phyloP scores from a whole-genome alignment of 1,140 invertebrate genomes.

The Scaptomyza montana region DNA sequence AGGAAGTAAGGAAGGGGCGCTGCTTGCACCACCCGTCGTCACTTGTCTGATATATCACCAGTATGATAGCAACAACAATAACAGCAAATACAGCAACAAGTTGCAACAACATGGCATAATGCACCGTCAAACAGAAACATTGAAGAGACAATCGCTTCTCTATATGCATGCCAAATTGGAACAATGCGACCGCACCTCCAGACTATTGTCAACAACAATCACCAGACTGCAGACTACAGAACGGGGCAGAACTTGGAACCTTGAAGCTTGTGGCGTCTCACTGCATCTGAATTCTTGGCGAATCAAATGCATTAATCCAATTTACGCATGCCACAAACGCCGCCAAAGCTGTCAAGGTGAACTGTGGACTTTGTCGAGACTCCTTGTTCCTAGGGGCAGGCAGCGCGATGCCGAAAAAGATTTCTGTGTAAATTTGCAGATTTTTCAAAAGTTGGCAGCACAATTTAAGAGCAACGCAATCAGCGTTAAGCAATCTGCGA shows the following conservation, averaged over 20 bases:
- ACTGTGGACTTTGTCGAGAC: constrained; percentile 1
- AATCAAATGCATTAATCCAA: constrained; percentile 82
- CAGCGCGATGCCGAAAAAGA: constrained; percentile 58
- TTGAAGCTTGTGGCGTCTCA: constrained; percentile 57
- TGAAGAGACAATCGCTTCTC: constrained; percentile 47
- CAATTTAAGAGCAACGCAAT: constrained; percentile 81
- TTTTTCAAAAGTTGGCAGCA: constrained; percentile 80
- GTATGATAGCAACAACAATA: constrained; percentile 41
- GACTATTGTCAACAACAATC: constrained; percentile 66
- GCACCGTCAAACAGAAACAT: constrained; percentile 35
- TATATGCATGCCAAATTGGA: constrained; percentile 71
- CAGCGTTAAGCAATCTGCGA: constrained; percentile 71
- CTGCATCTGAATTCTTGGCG: constrained; percentile 33
- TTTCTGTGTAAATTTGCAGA: constrained; percentile 79
- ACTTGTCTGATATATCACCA: constrained; percentile 82
- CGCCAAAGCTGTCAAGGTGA: constrained; percentile 66
- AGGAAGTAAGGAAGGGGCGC: neutral
- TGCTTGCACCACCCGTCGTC: constrained; percentile 66
- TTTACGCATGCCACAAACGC: constrained; percentile 72
- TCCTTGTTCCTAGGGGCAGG: constrained; percentile 1
- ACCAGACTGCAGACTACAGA: neutral
- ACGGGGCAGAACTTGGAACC: neutral
- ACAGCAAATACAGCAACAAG: constrained; percentile 3
- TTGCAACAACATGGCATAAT: constrained; percentile 30
- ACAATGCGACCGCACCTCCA: constrained; percentile 66